phyloP scores from a whole-genome alignment of 2,888 invertebrate genomes.

The Girardia tigrina region DNA sequence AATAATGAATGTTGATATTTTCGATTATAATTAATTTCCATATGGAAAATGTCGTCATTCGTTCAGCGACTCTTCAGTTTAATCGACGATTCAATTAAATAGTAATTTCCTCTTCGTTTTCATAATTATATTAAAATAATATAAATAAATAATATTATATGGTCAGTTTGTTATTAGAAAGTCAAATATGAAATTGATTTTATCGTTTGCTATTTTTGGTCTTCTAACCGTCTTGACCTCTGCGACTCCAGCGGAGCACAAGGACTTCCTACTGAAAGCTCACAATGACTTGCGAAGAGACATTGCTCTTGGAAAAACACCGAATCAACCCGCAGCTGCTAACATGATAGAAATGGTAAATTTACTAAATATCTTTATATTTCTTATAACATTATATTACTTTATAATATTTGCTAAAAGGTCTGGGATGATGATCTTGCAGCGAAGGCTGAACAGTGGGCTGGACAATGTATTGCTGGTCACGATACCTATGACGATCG shows the following conservation, averaged over 20 bases:
- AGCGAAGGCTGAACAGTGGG: neutral
- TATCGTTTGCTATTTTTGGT: neutral
- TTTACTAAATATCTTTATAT: neutral
- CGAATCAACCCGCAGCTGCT: constrained; percentile 6
- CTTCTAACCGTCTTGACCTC: neutral
- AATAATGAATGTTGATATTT: no score
- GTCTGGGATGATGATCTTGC: constrained; percentile 4
- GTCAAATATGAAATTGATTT: neutral
- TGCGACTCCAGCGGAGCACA: neutral
- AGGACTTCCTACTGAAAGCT: neutral
- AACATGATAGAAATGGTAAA: constrained; percentile 5
- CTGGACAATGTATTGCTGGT: constrained; percentile 13
- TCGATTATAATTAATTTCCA: no score
- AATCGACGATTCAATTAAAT: no score
- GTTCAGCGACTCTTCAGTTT: no score
- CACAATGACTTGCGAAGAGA: constrained; percentile 2
- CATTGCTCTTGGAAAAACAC: neutral
- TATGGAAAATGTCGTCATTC: no score
- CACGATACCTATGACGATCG: constrained; percentile 8
- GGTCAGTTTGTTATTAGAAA: no score
- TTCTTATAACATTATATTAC: neutral
- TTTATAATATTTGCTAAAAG: no score
- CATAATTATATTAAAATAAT: no score
- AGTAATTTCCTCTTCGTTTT: no score
- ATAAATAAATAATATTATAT: no score